Evolutionary conservation across 2,797 vertebrate genomes (phyloP), one percentile per base, ranked within the genome.

Genomic region (Oreochromis mossambicus): DNA sequence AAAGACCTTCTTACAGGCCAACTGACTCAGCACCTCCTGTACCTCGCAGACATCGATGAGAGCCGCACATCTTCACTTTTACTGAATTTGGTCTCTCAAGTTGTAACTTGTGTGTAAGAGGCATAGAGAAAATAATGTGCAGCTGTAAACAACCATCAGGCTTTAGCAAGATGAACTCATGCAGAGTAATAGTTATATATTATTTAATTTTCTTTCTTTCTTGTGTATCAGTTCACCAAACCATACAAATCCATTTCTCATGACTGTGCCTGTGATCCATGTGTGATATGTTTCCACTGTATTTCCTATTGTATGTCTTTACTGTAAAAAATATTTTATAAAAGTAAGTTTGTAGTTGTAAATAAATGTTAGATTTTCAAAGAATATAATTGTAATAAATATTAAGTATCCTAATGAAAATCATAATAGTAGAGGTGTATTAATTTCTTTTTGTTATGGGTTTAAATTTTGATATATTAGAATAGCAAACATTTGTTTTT

Each of bases 31-130:
- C 93, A 4, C 96, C 96, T 19, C 95, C 95, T 0, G 1, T 96
- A 70, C 94, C 96, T 19, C 95, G 95, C 15, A 92, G 96, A 14
- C 82, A 79, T 34, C 91, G 95, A 82, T 97, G 95, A 96, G 88
- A 8, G 6, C 70, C 68, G 3, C 24, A 12, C 3, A 1, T 78
- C 68, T 34, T 66, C 50, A 5, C 9, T 36, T 51, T 10, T 38
- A 4, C 46, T 61, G 8, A 15, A 26, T 75, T 79, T 17, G 15
- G 8, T 82, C 50, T 70, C 10, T 81, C 8, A 52, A 63, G 41
- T 19, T 36, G 2, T 4, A 11, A 11, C 6, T 86, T 78, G 1
- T n/a, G 5, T 41, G n/a, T 8, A 15, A 15, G 26, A 78, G 5
- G 6, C 17, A 79, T 24, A 36, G 19, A 41, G 15, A 55, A 55